These are phyloP conservation scores for Hydrochoerus hydrochaeris DNA, from an alignment of 2,113 vertebrate species.

Conservation along the genomic window DNA sequence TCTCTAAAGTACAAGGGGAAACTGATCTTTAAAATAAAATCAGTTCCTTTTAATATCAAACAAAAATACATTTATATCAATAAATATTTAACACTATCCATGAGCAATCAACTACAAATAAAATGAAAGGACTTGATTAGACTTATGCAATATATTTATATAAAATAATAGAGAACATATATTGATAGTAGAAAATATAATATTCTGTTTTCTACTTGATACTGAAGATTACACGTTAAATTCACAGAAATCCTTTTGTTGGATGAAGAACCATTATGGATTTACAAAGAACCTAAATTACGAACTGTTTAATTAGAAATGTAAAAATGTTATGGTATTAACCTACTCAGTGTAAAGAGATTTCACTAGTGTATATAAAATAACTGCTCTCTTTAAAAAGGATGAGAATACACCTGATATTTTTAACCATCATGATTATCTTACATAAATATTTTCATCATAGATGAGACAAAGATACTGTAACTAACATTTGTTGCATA, in stretches of 20 bases:
- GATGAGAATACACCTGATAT: neutral
- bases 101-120: neutral
- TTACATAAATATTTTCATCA: constrained; percentile 2
- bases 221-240: neutral
- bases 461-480: neutral
- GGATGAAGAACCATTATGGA: neutral
- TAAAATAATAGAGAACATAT: neutral
- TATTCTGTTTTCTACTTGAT: neutral
- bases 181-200: neutral
- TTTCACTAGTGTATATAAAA: neutral
- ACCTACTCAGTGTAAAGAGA: neutral
- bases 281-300: neutral
- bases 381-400: neutral
- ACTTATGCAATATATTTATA: neutral
- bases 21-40: neutral
- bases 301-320: neutral
- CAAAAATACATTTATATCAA: neutral
- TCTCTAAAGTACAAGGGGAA: neutral
- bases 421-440: neutral
- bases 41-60: neutral
- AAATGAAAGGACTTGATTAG: neutral
- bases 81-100: neutral
- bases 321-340: neutral
- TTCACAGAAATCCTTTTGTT: neutral
- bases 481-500: neutral